A percentile compares a stretch with the other conserved stretches of the same genome.
Conservation (phyloP, 2,113 vertebrate genomes). For the Pteropus alecto region DNA sequence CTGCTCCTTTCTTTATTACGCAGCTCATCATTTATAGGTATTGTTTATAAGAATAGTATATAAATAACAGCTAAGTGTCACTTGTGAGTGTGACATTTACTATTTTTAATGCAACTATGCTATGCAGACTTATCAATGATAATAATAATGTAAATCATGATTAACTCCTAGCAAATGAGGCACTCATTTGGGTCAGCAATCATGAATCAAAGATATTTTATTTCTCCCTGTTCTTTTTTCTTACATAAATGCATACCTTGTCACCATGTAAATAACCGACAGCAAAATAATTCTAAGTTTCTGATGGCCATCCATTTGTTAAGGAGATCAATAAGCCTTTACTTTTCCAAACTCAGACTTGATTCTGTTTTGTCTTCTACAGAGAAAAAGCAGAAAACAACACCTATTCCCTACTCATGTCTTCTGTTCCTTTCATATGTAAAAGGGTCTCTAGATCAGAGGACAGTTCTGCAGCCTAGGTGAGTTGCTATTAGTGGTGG, state of each 20-base stretch:
- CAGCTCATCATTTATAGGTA: neutral
- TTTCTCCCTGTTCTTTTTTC: neutral
- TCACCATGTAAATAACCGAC: neutral
- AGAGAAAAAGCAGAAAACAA: neutral
- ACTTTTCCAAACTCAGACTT: neutral
- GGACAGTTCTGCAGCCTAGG: neutral
- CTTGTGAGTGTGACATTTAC: neutral
- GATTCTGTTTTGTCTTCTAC: neutral
- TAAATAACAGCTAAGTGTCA: neutral
- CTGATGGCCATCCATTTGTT: neutral
- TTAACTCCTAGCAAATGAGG: neutral
- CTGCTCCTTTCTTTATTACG: neutral
- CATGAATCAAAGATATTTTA: neutral
- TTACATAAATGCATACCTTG: neutral
- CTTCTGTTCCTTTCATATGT: neutral
- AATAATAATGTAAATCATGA: neutral
- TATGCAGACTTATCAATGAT: neutral
- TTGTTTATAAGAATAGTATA: neutral
- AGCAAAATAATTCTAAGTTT: constrained; percentile 24
- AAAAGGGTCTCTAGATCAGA: neutral
- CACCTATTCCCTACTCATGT: neutral
- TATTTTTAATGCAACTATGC: neutral
- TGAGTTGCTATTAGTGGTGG: neutral
- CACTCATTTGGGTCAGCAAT: neutral
- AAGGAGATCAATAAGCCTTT: neutral